Evolutionary conservation across 1,140 invertebrate genomes (phyloP).

Genomic region (Limonius californicus): DNA sequence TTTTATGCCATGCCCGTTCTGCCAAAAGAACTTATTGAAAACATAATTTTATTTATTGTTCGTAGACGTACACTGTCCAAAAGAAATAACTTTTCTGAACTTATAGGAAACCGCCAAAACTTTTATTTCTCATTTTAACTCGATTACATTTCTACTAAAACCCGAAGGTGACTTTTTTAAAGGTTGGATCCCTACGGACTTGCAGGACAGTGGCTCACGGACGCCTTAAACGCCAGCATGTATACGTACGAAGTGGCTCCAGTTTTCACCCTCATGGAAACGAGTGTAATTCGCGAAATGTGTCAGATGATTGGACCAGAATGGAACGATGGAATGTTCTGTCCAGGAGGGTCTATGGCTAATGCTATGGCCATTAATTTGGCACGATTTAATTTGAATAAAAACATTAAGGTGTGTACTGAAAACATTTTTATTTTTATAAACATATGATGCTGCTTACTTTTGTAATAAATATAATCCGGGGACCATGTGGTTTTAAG

Average conservation of each 20-base stretch:
- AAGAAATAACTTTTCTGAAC: too few species aligned
- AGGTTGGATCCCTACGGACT: slow-evolving; percentile 80
- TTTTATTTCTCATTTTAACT: too few species aligned
- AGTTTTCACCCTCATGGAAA: slow-evolving; percentile 84
- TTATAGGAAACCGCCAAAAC: too few species aligned
- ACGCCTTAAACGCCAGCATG: slow-evolving; percentile 81
- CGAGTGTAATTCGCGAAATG: slow-evolving; percentile 78
- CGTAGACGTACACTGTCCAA: too few species aligned
- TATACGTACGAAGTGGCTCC: slow-evolving; percentile 92
- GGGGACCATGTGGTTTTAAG: neutral
- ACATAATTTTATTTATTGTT: too few species aligned
- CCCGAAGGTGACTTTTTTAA: slow-evolving; percentile 8
- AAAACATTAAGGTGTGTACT: slow-evolving; percentile 72
- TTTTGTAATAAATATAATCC: neutral
- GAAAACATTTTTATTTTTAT: neutral
- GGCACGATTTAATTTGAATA: slow-evolving; percentile 73
- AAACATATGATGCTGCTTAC: neutral
- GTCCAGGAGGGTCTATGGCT: slow-evolving; percentile 91
- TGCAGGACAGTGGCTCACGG: slow-evolving; percentile 79
- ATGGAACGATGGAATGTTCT: slow-evolving; percentile 84
- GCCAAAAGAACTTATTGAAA: too few species aligned
- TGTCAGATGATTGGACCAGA: slow-evolving; percentile 79
- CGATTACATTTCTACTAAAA: neutral
- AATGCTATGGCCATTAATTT: slow-evolving; percentile 93
- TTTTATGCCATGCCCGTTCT: too few species aligned